A percentile compares a stretch with the other conserved stretches of the same genome.
Conservation (phyloP, 2,888 invertebrate genomes). For the Philonicus albiceps region DNA sequence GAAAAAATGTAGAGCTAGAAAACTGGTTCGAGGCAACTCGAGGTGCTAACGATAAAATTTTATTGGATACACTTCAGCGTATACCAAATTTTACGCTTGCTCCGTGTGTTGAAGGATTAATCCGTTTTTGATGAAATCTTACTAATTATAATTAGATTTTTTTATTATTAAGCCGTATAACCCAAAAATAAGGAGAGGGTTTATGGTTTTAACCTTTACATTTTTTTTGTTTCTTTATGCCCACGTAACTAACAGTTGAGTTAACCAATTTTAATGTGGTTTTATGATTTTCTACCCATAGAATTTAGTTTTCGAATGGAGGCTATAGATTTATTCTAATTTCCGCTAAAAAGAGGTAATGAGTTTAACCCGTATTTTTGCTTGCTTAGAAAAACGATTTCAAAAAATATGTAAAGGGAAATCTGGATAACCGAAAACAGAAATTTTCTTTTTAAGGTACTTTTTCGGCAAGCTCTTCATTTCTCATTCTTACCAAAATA, state of each 20-base stretch:
- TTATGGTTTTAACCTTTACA: background rate
- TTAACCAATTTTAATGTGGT: too few relatives aligned
- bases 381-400: too few relatives aligned
- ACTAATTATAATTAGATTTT: background rate
- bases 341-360: background rate
- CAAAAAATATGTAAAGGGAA: too few relatives aligned
- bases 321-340: background rate
- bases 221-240: background rate
- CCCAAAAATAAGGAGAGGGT: background rate
- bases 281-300: too few relatives aligned
- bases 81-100: background rate
- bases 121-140: background rate
- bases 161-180: background rate
- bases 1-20: background rate
- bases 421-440: too few relatives aligned
- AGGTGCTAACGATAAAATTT: background rate
- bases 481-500: too few relatives aligned
- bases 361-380: background rate
- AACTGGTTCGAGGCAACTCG: background rate
- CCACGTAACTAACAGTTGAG: too few relatives aligned
- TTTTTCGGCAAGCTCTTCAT: too few relatives aligned
- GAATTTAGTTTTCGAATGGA: background rate
- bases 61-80: background rate
- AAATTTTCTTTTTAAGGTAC: too few relatives aligned
- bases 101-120: background rate